Conservation (phyloP, 1,140 invertebrate genomes). For the Stenopsyche tienmushanensis region DNA sequence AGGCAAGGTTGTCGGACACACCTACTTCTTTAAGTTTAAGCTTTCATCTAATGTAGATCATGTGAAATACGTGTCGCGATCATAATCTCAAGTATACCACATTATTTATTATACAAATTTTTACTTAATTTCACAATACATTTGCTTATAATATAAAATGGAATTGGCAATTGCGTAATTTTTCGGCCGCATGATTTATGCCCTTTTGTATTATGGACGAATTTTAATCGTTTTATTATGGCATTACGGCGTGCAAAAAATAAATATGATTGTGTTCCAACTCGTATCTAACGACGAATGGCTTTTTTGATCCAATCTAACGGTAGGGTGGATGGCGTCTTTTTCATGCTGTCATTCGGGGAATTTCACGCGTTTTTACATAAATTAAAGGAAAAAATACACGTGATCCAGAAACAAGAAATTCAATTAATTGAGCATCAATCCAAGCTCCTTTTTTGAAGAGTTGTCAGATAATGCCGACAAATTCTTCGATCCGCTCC, state of each 20-base stretch:
- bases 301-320: too few relatives aligned
- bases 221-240: too few relatives aligned
- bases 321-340: too few relatives aligned
- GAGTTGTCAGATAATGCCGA: slow-evolving; percentile 41
- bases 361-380: too few relatives aligned
- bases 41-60: slow-evolving; percentile 38
- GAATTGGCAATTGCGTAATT: neutral
- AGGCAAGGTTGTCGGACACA: slow-evolving; percentile 28
- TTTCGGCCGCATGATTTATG: too few relatives aligned
- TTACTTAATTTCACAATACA: slow-evolving; percentile 7
- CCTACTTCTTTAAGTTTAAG: slow-evolving; percentile 23
- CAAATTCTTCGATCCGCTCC: slow-evolving; percentile 35
- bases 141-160: neutral
- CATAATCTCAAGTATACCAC: slow-evolving; percentile 3
- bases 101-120: slow-evolving; percentile 23
- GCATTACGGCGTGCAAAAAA: too few relatives aligned
- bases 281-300: too few relatives aligned
- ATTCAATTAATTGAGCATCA: slow-evolving; percentile 41
- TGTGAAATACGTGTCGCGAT: slow-evolving; percentile 22
- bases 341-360: too few relatives aligned
- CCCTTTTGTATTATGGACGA: too few relatives aligned
- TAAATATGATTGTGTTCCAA: too few relatives aligned
- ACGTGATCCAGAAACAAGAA: slow-evolving; percentile 22
- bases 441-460: slow-evolving; percentile 25
- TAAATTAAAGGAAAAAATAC: too few relatives aligned